Evolutionary conservation across 2,888 invertebrate genomes (phyloP).

Genomic region (Glyphotaelius pellucidus): DNA sequence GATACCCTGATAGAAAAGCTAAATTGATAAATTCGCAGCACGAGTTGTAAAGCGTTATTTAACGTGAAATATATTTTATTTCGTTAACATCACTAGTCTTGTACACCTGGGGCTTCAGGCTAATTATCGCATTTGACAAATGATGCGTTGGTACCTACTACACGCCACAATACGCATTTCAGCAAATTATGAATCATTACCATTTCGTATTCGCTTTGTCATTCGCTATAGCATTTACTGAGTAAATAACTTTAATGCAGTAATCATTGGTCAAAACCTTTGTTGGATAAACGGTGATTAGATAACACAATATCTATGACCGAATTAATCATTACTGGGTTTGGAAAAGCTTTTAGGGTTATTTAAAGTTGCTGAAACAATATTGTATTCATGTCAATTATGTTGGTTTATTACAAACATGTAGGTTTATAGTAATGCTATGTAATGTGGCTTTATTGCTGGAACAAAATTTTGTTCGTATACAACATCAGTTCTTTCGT

Average conservation of each 20-base stretch:
- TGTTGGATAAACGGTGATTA: not conserved
- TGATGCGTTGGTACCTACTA: constrained; percentile 1
- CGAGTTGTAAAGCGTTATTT: not conserved
- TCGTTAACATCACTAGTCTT: not conserved
- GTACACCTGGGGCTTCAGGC: not conserved
- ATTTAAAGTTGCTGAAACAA: not conserved
- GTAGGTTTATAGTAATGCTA: too few species aligned
- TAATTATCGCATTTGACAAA: constrained; percentile 26
- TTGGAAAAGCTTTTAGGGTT: not conserved
- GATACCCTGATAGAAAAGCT: not conserved
- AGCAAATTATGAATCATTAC: not conserved
- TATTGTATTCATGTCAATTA: not conserved
- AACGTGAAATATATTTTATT: not conserved
- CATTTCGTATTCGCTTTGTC: constrained; percentile 31
- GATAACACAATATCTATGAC: not conserved
- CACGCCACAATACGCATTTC: constrained; percentile 8
- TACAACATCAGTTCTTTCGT: too few species aligned
- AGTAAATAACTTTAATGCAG: not conserved
- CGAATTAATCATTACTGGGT: not conserved
- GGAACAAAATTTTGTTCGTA: too few species aligned
- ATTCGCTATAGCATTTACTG: not conserved
- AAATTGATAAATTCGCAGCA: not conserved
- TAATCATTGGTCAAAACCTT: not conserved
- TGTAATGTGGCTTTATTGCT: too few species aligned
- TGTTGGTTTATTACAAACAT: too few species aligned